A percentile compares a stretch with the other conserved stretches of the same genome.
Conservation (phyloP, 2,797 vertebrate genomes). For the Pelodytes ibericus region DNA sequence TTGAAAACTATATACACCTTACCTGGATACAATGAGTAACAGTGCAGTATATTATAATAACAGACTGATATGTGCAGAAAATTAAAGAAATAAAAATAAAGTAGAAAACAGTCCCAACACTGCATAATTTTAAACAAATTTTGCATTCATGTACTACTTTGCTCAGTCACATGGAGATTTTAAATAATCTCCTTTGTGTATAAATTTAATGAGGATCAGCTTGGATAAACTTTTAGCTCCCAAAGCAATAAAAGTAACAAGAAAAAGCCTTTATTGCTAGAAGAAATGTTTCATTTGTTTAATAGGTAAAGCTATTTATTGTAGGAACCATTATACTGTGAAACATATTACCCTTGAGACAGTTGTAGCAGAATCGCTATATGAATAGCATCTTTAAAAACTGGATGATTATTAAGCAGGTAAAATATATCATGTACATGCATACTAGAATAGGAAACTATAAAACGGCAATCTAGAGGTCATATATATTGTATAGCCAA, state of each 20-base stretch:
- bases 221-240: conserved; percentile 56
- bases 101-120: conserved; percentile 26
- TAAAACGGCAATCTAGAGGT: not conserved
- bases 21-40: not conserved
- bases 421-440: conserved; percentile 29
- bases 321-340: conserved; percentile 54
- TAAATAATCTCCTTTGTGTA: conserved; percentile 58
- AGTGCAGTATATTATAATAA: not conserved
- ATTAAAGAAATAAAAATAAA: not conserved
- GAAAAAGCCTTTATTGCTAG: conserved; percentile 54
- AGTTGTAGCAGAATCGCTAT: conserved; percentile 39
- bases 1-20: not conserved
- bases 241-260: conserved; percentile 57
- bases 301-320: conserved; percentile 58
- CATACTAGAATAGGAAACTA: conserved; percentile 6
- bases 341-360: conserved; percentile 56
- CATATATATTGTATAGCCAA: not conserved
- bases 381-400: conserved; percentile 50
- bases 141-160: conserved; percentile 45
- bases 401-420: conserved; percentile 44
- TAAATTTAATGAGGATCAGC: conserved; percentile 58
- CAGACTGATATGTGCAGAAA: not conserved
- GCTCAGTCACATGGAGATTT: conserved; percentile 54
- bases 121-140: conserved; percentile 34
- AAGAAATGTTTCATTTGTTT: conserved; percentile 58